A percentile compares a stretch with the other conserved stretches of the same genome.
These are phyloP conservation scores for Orchestes rusci DNA, from an alignment of 2,888 invertebrate genomes.

Conservation along the genomic window DNA sequence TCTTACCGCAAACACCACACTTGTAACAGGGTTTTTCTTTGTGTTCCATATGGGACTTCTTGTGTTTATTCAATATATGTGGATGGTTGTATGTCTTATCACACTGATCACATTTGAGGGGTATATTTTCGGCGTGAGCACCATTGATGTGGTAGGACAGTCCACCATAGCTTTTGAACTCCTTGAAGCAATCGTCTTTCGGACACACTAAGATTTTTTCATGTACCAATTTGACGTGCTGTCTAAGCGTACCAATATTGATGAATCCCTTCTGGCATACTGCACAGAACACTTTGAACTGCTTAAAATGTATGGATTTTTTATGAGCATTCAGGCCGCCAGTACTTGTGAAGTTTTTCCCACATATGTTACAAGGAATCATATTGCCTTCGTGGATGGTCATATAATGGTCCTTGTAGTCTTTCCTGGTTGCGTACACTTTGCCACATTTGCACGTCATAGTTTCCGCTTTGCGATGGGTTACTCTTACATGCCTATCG, in stretches of 20 bases:
- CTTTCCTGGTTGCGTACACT: not conserved
- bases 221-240: conserved; percentile 38
- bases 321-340: conserved; percentile 52
- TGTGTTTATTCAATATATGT: conserved; percentile 19
- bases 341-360: conserved; percentile 51
- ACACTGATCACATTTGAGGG: conserved; percentile 7
- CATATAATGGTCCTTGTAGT: not conserved
- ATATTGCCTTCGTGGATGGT: conserved; percentile 1
- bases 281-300: conserved; percentile 54
- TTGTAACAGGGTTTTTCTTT: conserved; percentile 4
- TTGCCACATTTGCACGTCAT: conserved; percentile 1
- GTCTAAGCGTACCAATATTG: conserved; percentile 52
- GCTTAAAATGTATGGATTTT: conserved; percentile 51
- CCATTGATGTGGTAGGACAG: conserved; percentile 19
- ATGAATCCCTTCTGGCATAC: conserved; percentile 55
- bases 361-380: conserved; percentile 19
- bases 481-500: not conserved
- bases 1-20: conserved; percentile 23
- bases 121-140: conserved; percentile 34
- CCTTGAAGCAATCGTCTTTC: conserved; percentile 21
- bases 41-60: conserved; percentile 20
- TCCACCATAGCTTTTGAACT: conserved; percentile 16
- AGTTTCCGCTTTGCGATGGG: not conserved
- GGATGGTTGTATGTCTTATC: conserved; percentile 16
- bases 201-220: conserved; percentile 10